phyloP scores from a whole-genome alignment of 2,888 invertebrate species.

The Phyllotreta striolata region DNA sequence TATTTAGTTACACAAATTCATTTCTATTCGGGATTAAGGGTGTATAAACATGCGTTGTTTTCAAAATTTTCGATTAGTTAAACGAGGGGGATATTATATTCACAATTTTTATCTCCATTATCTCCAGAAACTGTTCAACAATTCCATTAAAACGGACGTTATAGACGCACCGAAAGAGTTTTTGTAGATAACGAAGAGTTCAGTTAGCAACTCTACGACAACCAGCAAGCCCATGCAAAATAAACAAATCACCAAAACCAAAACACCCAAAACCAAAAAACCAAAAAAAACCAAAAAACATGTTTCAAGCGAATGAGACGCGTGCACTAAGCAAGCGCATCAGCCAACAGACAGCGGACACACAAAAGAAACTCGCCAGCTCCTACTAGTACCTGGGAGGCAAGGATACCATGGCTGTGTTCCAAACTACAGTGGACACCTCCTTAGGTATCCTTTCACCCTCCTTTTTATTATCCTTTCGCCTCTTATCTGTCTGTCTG shows the following conservation, averaged over 20 bases:
- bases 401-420: conserved; percentile 72
- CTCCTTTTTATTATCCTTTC: conserved; percentile 52
- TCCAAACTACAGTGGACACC: conserved; percentile 66
- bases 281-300: conserved; percentile 28
- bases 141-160: too few species aligned
- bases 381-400: conserved; percentile 66
- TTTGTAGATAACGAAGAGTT: neutral
- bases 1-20: too few species aligned
- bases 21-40: too few species aligned
- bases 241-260: neutral
- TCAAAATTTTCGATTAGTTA: too few species aligned
- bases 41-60: too few species aligned
- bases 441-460: conserved; percentile 59
- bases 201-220: neutral
- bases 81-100: too few species aligned
- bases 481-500: conserved; percentile 46
- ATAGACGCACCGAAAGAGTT: too few species aligned
- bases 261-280: conserved; percentile 23
- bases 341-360: conserved; percentile 29
- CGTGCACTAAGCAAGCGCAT: conserved; percentile 22
- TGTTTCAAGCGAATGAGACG: conserved; percentile 18
- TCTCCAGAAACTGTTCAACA: neutral
- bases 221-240: conserved; percentile 10
- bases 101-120: neutral
- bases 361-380: conserved; percentile 40